Conservation (phyloP, 1,140 invertebrate genomes). For the Diabrotica virgifera region DNA sequence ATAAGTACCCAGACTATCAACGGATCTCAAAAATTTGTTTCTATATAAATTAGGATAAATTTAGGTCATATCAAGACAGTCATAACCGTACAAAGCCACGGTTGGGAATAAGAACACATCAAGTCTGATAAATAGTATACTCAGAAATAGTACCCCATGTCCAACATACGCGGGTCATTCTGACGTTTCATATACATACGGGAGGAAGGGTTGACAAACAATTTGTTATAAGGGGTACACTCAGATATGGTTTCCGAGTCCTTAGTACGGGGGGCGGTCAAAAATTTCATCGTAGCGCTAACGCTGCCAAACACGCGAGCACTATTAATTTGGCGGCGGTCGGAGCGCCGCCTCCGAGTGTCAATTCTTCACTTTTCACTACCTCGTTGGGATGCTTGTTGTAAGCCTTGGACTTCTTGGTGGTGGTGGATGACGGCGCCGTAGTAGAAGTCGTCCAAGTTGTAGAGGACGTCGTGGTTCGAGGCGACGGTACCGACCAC, state of each 20-base stretch:
- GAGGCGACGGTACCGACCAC: constrained; percentile 45
- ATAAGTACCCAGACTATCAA: neutral
- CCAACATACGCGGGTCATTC: neutral
- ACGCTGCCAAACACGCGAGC: constrained; percentile 30
- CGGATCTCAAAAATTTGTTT: constrained; percentile 18
- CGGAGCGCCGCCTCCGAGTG: constrained; percentile 44
- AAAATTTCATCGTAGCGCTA: constrained; percentile 42
- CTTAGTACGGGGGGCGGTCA: constrained; percentile 14
- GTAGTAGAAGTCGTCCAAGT: constrained; percentile 42
- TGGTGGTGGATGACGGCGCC: constrained; percentile 36
- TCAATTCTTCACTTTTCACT: constrained; percentile 87
- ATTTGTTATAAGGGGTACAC: neutral
- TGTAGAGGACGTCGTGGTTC: constrained; percentile 38
- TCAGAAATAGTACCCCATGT: neutral
- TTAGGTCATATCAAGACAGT: constrained; percentile 31
- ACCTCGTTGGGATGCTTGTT: constrained; percentile 89
- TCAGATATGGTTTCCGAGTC: constrained; percentile 11
- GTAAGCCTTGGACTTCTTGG: constrained; percentile 56
- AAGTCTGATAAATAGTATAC: constrained; percentile 6
- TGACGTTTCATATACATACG: neutral
- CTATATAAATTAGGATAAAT: constrained; percentile 35
- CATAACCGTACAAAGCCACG: constrained; percentile 24
- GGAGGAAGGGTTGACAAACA: neutral
- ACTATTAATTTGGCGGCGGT: constrained; percentile 22
- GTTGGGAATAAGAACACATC: constrained; percentile 19